Evolutionary conservation across 1,140 invertebrate genomes (phyloP), one percentile per base, ranked within the genome.

Genomic region (Formica selysi): DNA sequence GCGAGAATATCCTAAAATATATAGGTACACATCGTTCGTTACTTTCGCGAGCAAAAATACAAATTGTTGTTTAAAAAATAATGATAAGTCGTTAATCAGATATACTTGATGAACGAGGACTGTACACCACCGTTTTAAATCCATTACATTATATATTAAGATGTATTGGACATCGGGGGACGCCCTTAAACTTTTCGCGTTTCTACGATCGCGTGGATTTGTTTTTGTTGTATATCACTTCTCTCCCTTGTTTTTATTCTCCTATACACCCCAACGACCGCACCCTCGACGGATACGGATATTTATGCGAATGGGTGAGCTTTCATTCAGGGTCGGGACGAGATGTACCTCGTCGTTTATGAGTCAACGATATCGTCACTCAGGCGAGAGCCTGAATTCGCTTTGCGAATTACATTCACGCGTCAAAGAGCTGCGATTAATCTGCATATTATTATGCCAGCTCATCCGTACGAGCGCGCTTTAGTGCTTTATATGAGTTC

Each of bases 361-460:
- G 68, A 83, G 79, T 83, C 79, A 83, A 74, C 79, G 68, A 74
- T 61, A 74, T 73, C 68, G 68, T 83, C 79, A 71, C 57, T 83
- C 79, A 61, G 54, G 38, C 79, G 79, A 48, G 38, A 83, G 57
- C 26, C 26, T 29, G 26, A 29, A 29, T 29, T 29, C 26, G 26
- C 79, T 29, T 44, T 70, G 19, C 79, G 38, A 74, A 61, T 74
- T 73, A 83, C 68, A 81, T 54, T 71, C 65, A 44, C 67, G 67
- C 79, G 79, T 26, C 68, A 57, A 83, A 83, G 68, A 73, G 57
- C 41, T 5, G 29, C 79, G 68, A 83, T 83, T 83, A 83, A 83
- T 83, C 79, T 83, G 79, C 79, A 83, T 83, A 74, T 81, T 83
- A 83, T 83, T 83, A 83, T 29, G 68, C 29, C 68, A 83, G 68